phyloP scores from a whole-genome alignment of 2,888 invertebrate genomes.

The Sarcophaga carnaria region DNA sequence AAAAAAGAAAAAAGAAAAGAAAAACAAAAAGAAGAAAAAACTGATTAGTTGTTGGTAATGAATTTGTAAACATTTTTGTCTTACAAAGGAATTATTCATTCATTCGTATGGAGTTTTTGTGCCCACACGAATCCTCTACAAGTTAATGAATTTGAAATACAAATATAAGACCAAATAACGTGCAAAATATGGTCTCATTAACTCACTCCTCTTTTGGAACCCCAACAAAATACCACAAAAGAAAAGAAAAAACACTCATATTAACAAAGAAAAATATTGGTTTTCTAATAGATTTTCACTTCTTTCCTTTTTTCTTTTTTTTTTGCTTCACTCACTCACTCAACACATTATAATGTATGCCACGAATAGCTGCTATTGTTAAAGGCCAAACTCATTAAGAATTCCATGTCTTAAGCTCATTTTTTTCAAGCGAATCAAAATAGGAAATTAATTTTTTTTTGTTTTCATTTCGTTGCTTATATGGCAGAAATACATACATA shows the following conservation, averaged over 20 bases:
- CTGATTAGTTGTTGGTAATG: conserved; percentile 52
- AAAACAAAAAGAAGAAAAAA: neutral
- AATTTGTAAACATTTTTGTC: conserved; percentile 43
- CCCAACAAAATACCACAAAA: neutral
- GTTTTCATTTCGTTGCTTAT: too few species aligned
- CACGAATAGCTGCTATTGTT: neutral
- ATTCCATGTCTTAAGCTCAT: conserved; percentile 41
- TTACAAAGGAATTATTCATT: conserved; percentile 16
- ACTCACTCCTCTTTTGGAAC: neutral
- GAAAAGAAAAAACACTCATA: neutral
- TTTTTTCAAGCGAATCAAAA: neutral
- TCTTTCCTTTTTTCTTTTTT: neutral
- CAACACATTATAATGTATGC: neutral
- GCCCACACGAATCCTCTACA: neutral
- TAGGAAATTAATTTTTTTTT: neutral
- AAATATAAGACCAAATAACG: conserved; percentile 3
- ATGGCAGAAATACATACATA: too few species aligned
- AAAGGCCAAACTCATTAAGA: conserved; percentile 20
- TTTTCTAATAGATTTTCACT: neutral
- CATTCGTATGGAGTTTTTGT: neutral
- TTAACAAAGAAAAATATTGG: neutral
- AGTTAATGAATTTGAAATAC: conserved; percentile 47
- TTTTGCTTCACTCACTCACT: neutral
- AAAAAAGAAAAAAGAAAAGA: neutral
- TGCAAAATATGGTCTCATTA: neutral